Base-by-base conservation (phyloP, 2,113 vertebrate genomes). In the Asarcornis scutulata region DNA sequence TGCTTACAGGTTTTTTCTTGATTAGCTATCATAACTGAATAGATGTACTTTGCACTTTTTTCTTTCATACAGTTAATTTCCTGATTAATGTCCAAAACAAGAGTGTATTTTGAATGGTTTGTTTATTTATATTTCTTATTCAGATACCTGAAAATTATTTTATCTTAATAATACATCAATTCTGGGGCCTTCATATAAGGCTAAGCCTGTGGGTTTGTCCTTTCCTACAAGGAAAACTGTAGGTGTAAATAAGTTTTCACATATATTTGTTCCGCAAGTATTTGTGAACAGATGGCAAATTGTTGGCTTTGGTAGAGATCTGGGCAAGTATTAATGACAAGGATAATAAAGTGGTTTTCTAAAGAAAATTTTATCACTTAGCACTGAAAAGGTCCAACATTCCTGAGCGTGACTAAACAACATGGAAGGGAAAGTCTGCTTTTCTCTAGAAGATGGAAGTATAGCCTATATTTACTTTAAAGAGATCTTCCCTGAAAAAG, bases 211-310 rank as follows among this genome's bases (percentile, higher is more conserved):
- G 17, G 3, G 32, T 68, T 0, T 1, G 23, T 73, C 38, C 93
- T 91, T 75, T 89, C 71, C 77, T 76, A 36, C 31, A 16, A 12
- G 32, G 36, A 92, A 93, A 86, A 66, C 44, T 83, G 81, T 73
- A 95, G 82, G 55, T 91, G 50, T 89, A 83, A 64, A 17, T 60
- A 82, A 92, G 32, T 53, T 11, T 69, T 91, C 72, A 32, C 40
- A 87, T 11, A 38, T 52, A 83, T 76, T 94, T 93, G 4, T 72
- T 89, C 36, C 59, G 76, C 74, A 83, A 85, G 44, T 59, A 85
- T 79, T 89, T 91, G 48, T 76, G 89, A 92, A 92, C 93, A 91
- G 88, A 95, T 90, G 86, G 88, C 12, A 93, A 88, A 91, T 27
- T 1, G 8, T 55, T 90, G 90, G 80, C 83, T 90, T 73, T 74